These are phyloP conservation scores for Drosophila rufa DNA, from an alignment of 1,140 invertebrate genomes.

Conservation along the genomic window DNA sequence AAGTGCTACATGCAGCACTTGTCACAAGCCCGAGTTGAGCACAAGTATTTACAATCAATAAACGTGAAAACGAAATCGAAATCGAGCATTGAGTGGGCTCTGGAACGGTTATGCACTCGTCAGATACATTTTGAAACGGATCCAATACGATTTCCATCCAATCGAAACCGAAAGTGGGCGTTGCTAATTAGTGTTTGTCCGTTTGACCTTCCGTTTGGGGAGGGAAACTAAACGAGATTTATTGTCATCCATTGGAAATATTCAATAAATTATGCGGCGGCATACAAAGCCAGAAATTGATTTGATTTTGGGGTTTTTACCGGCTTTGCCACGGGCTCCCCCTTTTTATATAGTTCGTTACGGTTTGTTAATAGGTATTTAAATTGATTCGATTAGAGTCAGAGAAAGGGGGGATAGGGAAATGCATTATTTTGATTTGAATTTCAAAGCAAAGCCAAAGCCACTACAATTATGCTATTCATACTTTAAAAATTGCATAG, in stretches of 20 bases:
- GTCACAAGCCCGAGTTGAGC: slow-evolving; percentile 32
- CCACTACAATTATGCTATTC: background rate
- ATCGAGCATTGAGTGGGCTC: slow-evolving; percentile 37
- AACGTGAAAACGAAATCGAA: slow-evolving; percentile 39
- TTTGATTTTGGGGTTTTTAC: background rate
- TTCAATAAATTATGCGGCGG: slow-evolving; percentile 19
- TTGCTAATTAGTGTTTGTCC: slow-evolving; percentile 60
- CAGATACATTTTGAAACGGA: slow-evolving; percentile 53
- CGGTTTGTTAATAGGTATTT: slow-evolving; percentile 68
- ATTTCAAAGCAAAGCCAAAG: slow-evolving; percentile 8
- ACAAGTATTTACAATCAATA: slow-evolving; percentile 65
- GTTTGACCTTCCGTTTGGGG: slow-evolving; percentile 53
- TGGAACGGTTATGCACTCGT: slow-evolving; percentile 42
- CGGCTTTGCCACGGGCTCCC: slow-evolving; percentile 1
- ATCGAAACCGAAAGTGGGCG: slow-evolving; percentile 59
- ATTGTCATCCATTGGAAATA: slow-evolving; percentile 37
- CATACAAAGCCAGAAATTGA: background rate
- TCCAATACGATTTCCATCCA: slow-evolving; percentile 13
- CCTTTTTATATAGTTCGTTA: slow-evolving; percentile 4
- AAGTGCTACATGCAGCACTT: slow-evolving; percentile 59
- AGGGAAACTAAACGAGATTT: slow-evolving; percentile 33
- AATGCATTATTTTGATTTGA: background rate
- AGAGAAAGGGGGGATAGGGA: background rate
- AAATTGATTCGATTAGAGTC: slow-evolving; percentile 59
- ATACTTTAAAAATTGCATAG: too few species aligned